Conservation (phyloP, 2,113 vertebrate species). For the Speoplatyrhinus poulsoni region DNA sequence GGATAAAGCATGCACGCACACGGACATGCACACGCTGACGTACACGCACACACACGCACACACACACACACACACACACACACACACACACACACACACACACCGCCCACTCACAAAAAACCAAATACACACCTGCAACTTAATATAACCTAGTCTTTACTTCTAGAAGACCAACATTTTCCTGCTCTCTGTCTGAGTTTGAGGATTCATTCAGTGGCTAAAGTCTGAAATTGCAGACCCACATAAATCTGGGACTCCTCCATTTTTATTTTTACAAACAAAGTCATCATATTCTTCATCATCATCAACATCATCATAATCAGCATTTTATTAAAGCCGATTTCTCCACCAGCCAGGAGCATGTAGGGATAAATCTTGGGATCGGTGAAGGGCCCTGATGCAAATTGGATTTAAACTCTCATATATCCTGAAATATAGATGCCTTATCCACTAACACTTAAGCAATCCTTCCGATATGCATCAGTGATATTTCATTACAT, state of each 20-base stretch:
- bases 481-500: conserved; percentile 54
- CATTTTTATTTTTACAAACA: conserved; percentile 79
- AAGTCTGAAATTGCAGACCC: conserved; percentile 70
- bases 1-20: conserved; percentile 30
- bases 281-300: conserved; percentile 78
- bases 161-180: conserved; percentile 59
- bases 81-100: background rate
- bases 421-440: conserved; percentile 77
- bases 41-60: background rate
- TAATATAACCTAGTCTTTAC: conserved; percentile 63
- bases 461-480: conserved; percentile 50
- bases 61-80: background rate
- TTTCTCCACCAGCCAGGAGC: conserved; percentile 68
- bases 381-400: conserved; percentile 66
- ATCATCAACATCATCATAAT: conserved; percentile 31
- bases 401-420: conserved; percentile 73
- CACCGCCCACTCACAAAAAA: conserved; percentile 6
- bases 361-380: conserved; percentile 66
- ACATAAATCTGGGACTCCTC: conserved; percentile 64
- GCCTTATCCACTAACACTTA: conserved; percentile 70
- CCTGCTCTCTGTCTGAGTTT: conserved; percentile 49
- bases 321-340: conserved; percentile 79
- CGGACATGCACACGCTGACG: background rate
- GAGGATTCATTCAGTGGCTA: conserved; percentile 68
- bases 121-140: conserved; percentile 54